These are phyloP conservation scores for Oreochromis mossambicus DNA, from an alignment of 2,797 vertebrate genomes.

Conservation along the genomic window DNA sequence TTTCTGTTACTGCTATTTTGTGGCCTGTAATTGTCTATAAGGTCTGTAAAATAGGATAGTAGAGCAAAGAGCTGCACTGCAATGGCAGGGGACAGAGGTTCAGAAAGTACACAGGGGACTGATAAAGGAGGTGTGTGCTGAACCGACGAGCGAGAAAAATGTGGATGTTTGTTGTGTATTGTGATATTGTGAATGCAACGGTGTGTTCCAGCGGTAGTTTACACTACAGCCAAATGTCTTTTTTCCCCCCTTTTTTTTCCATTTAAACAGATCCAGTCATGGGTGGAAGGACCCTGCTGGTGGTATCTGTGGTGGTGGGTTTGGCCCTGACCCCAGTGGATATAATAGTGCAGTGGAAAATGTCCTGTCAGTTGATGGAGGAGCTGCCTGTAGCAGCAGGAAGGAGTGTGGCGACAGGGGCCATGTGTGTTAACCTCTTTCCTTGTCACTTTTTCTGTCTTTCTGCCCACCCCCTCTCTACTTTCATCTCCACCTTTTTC, in stretches of 20 bases:
- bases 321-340: conserved; percentile 62
- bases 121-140: conserved; percentile 28
- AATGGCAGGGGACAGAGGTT: conserved; percentile 37
- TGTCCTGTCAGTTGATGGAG: conserved; percentile 75
- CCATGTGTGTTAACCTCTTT: conserved; percentile 72
- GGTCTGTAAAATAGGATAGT: conserved; percentile 54
- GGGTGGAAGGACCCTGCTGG: conserved; percentile 53
- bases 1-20: conserved; percentile 45
- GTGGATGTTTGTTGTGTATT: conserved; percentile 18
- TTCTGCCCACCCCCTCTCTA: not conserved
- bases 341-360: conserved; percentile 69
- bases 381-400: conserved; percentile 69
- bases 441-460: conserved; percentile 66
- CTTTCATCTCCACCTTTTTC: conserved; percentile 39
- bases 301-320: conserved; percentile 43
- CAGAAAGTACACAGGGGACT: conserved; percentile 29
- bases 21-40: conserved; percentile 60
- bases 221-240: conserved; percentile 32
- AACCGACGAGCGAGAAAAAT: conserved; percentile 32
- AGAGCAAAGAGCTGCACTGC: conserved; percentile 29
- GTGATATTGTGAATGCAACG: not conserved
- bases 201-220: conserved; percentile 24
- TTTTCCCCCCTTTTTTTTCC: conserved; percentile 19
- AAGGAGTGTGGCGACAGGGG: conserved; percentile 67
- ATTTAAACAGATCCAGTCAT: conserved; percentile 54